A percentile compares a stretch with the other conserved stretches of the same genome.
These are phyloP conservation scores for Perdita meconis DNA, from an alignment of 2,888 invertebrate species.

Conservation along the genomic window DNA sequence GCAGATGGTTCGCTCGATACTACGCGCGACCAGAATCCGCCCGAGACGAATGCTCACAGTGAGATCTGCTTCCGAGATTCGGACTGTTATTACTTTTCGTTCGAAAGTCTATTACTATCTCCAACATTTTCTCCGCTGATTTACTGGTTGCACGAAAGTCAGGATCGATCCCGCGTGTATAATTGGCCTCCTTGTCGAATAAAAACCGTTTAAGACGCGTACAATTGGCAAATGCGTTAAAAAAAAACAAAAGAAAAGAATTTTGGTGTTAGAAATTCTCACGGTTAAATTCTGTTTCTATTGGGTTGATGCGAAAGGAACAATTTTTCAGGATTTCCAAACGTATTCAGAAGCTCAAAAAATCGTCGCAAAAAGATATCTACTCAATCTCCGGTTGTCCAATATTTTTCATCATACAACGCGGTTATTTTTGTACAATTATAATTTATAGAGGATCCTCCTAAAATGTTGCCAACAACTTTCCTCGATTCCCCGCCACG, in stretches of 20 bases:
- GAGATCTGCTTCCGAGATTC: constrained; percentile 4
- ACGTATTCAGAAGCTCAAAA: no score
- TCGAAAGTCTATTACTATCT: constrained; percentile 1
- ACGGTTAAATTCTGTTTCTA: no score
- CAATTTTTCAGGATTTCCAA: no score
- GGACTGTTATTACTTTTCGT: no score
- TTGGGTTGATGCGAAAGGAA: no score
- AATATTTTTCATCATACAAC: neutral
- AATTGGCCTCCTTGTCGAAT: neutral
- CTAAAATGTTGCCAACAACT: neutral
- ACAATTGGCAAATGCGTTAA: no score
- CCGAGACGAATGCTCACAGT: neutral
- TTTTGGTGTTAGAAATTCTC: no score
- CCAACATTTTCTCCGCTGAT: neutral
- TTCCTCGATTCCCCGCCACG: neutral
- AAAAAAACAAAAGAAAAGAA: no score
- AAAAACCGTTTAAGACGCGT: no score
- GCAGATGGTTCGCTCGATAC: neutral
- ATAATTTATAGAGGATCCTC: neutral
- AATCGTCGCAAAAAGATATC: no score
- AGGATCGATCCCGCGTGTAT: neutral
- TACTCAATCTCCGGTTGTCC: no score
- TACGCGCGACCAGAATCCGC: neutral
- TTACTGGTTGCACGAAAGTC: neutral
- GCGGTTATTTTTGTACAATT: neutral